A percentile compares a stretch with the other conserved stretches of the same genome.
phyloP scores from a whole-genome alignment of 2,113 vertebrate genomes.

The Neolamprologus caudopunctatus region DNA sequence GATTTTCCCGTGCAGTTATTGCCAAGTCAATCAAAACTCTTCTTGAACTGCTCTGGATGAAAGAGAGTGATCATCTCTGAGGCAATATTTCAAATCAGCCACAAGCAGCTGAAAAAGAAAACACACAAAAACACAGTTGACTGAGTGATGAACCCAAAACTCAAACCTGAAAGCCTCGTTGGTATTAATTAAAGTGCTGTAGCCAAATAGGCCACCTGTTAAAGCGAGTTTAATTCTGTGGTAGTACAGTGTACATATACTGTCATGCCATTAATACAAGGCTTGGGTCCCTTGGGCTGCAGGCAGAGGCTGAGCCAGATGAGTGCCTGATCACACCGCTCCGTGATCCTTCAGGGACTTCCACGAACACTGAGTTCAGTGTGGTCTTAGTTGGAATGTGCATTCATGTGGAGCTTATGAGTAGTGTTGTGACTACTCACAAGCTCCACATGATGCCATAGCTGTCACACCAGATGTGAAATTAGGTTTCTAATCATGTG shows the following conservation, averaged over 20 bases:
- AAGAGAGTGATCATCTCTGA: not conserved
- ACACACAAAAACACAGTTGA: not conserved
- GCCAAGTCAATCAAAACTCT: not conserved
- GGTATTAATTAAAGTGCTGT: conserved; percentile 22
- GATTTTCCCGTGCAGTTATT: not conserved
- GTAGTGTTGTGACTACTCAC: not conserved
- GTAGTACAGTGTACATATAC: not conserved
- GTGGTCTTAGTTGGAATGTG: not conserved
- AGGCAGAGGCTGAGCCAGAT: conserved; percentile 32
- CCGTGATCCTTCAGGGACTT: not conserved
- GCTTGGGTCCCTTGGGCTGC: conserved; percentile 13
- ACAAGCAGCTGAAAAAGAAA: not conserved
- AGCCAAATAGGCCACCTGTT: conserved; percentile 34
- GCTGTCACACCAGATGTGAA: not conserved
- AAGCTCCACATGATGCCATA: not conserved
- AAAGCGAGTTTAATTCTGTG: conserved; percentile 5
- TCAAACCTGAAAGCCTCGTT: not conserved
- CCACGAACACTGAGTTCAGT: not conserved
- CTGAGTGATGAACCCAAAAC: not conserved
- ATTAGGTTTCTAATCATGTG: not conserved
- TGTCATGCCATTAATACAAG: not conserved
- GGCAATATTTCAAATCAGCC: not conserved
- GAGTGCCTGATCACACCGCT: conserved; percentile 19
- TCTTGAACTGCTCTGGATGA: not conserved
- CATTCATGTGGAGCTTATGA: not conserved